Evolutionary conservation across 1,140 invertebrate genomes (phyloP), one percentile per base, ranked within the genome.

Genomic region (Drosophila subobscura): DNA sequence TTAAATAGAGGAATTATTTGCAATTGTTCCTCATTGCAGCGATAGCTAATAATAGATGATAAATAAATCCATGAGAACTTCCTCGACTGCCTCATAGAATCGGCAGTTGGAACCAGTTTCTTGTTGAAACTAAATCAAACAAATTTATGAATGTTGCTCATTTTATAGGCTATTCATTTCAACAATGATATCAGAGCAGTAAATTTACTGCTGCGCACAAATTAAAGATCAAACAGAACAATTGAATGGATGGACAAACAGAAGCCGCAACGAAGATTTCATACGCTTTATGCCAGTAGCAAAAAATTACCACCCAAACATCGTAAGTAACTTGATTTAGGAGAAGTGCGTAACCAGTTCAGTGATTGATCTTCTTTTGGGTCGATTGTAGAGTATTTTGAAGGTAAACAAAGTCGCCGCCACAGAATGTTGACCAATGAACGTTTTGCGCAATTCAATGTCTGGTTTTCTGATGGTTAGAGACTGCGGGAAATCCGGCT

Each of bases 401-500:
- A 45, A 8, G 14, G 8, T 16, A 45, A 8, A 10, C 33, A 57
- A 65, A 14, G 42, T 44, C 44, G 33, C 63, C 3, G 7, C 6
- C n/a, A 8, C 27, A 4, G 54, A 23, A 41, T 41, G 29, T 49
- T 47, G 52, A 44, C 44, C 50, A 68, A 55, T 61, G 37, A 72
- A 50, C 33, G 49, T 41, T 53, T 59, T 72, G 70, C 57, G 42
- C 55, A 44, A 53, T 61, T 49, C 25, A 49, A 47, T 72, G 56
- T 76, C 72, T 79, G 58, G 29, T 49, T 49, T 45, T 70, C 64
- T 58, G 52, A 40, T 65, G 46, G 66, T 68, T 72, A 54, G 37
- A 40, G 67, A 56, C 61, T 74, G 66, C 42, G 79, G 74, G 27
- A 86, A 88, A 88, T 86, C 83, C 71, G 78, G 83, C 83, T 86